Conservation (phyloP, 1,140 invertebrate genomes). For the Leptinotarsa texana region DNA sequence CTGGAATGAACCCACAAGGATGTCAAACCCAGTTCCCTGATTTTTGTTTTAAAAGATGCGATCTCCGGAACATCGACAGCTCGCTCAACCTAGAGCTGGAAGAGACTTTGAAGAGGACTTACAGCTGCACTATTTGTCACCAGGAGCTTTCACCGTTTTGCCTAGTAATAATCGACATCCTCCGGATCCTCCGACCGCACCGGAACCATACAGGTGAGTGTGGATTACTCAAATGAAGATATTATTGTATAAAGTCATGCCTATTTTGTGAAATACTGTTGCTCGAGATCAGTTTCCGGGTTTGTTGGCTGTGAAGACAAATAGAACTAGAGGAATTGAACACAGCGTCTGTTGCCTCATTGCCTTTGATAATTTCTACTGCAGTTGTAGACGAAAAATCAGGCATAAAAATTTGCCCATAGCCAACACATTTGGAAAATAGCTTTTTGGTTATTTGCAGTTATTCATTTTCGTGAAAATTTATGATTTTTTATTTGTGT, state of each 20-base stretch:
- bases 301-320: no score
- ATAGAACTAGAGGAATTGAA: no score
- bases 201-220: constrained; percentile 49
- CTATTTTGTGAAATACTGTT: neutral
- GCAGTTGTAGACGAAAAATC: no score
- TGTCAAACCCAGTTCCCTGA: constrained; percentile 20
- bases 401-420: no score
- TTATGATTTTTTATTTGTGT: no score
- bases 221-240: neutral
- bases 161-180: constrained; percentile 43
- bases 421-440: no score
- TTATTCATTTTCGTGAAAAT: no score
- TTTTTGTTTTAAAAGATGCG: constrained; percentile 22
- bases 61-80: constrained; percentile 16
- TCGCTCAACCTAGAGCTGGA: constrained; percentile 23
- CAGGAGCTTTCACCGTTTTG: constrained; percentile 52
- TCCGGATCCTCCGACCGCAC: constrained; percentile 46
- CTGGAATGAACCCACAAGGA: constrained; percentile 22
- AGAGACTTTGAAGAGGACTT: constrained; percentile 37
- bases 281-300: no score
- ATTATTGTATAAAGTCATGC: neutral
- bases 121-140: constrained; percentile 47
- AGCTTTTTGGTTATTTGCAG: no score
- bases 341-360: no score
- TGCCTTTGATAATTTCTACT: no score